Conservation (phyloP, 2,888 invertebrate genomes). For the Chrysolina americana region DNA sequence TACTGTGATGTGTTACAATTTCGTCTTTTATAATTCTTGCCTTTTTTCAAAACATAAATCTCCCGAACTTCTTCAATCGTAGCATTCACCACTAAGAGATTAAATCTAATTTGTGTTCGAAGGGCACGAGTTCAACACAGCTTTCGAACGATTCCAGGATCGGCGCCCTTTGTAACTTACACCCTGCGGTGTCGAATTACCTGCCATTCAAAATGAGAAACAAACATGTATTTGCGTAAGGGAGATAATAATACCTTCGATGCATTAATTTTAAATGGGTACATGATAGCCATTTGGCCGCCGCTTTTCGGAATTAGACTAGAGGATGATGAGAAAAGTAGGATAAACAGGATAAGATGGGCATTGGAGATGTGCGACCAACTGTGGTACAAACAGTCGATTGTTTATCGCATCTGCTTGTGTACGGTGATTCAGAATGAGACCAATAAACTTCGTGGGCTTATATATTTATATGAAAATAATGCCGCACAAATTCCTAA, state of each 20-base stretch:
- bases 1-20: too few relatives aligned
- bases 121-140: slow-evolving; percentile 22
- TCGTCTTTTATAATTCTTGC: too few relatives aligned
- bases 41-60: background rate
- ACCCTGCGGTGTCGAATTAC: slow-evolving; percentile 46
- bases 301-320: slow-evolving; percentile 23
- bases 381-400: slow-evolving; percentile 17
- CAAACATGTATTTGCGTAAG: slow-evolving; percentile 43
- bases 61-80: background rate
- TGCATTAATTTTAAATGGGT: slow-evolving; percentile 46
- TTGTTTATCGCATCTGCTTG: slow-evolving; percentile 15
- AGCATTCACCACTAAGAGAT: background rate
- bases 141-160: background rate
- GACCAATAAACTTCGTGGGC: too few relatives aligned
- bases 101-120: slow-evolving; percentile 20
- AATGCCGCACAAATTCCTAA: too few relatives aligned
- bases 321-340: slow-evolving; percentile 26
- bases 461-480: too few relatives aligned
- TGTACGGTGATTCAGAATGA: background rate
- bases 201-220: slow-evolving; percentile 38
- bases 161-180: slow-evolving; percentile 45
- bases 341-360: slow-evolving; percentile 20
- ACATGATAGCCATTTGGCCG: slow-evolving; percentile 44
- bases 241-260: slow-evolving; percentile 29
- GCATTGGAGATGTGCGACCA: slow-evolving; percentile 16